Evolutionary conservation across 2,113 vertebrate genomes (phyloP).

Genomic region (Pagrus major): DNA sequence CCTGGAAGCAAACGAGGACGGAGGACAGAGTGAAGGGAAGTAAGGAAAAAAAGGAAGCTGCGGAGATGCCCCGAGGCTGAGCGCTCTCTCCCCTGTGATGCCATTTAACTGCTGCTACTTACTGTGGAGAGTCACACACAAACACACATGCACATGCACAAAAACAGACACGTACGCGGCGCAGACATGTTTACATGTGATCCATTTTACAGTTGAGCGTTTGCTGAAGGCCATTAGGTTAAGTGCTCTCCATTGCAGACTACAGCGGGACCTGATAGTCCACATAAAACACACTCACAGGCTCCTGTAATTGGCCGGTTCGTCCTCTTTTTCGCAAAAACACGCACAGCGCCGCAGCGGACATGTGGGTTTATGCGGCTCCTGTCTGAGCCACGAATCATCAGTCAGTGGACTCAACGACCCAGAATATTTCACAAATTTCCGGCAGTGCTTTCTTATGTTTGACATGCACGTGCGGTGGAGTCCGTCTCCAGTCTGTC

Average conservation of each 20-base stretch:
- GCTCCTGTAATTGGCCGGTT: conserved; percentile 35
- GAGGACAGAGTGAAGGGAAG: conserved; percentile 4
- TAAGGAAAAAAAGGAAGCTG: not conserved
- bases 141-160: conserved; percentile 15
- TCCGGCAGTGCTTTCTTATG: conserved; percentile 32
- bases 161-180: not conserved
- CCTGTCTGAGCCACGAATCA: conserved; percentile 44
- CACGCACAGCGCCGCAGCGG: not conserved
- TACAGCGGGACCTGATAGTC: conserved; percentile 2
- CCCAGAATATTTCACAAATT: conserved; percentile 54
- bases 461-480: conserved; percentile 38
- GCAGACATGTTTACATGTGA: conserved; percentile 56
- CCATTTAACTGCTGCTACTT: conserved; percentile 58
- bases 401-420: conserved; percentile 52
- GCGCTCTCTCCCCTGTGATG: conserved; percentile 30
- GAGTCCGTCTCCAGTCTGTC: conserved; percentile 55
- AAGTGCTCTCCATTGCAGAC: conserved; percentile 52
- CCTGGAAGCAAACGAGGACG: not conserved
- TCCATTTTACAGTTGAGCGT: conserved; percentile 40
- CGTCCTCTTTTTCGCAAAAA: not conserved
- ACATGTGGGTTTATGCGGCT: not conserved
- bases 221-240: conserved; percentile 62
- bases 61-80: conserved; percentile 22
- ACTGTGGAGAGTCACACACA: conserved; percentile 27
- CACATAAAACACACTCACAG: conserved; percentile 19